phyloP scores from a whole-genome alignment of 2,113 vertebrate species.

The Myrmecobius fasciatus region DNA sequence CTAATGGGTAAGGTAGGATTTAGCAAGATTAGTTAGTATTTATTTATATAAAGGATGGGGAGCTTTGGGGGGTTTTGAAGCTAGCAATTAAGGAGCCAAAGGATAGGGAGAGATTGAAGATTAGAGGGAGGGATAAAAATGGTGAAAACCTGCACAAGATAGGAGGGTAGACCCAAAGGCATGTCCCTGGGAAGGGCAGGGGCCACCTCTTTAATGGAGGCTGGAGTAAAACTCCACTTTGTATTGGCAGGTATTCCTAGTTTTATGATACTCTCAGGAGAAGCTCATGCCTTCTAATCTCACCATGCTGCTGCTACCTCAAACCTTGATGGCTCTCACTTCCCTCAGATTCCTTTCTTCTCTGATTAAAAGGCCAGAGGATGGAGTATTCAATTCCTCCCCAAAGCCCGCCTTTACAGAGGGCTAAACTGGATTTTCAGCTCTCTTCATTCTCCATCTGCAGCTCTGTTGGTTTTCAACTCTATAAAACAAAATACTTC shows the following conservation, averaged over 20 bases:
- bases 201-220: background rate
- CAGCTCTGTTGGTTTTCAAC: background rate
- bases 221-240: background rate
- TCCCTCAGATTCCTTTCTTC: background rate
- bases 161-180: background rate
- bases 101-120: background rate
- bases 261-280: background rate
- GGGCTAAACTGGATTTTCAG: background rate
- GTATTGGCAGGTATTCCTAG: background rate
- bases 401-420: background rate
- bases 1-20: background rate
- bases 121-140: background rate
- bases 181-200: background rate
- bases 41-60: background rate
- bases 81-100: background rate
- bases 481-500: background rate
- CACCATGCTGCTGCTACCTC: background rate
- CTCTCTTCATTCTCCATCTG: background rate
- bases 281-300: background rate
- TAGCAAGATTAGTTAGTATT: background rate
- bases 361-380: background rate
- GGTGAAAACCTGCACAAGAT: background rate
- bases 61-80: background rate
- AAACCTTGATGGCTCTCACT: background rate
- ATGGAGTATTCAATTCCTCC: background rate